Evolutionary conservation across 2,888 invertebrate species (phyloP).

Genomic region (Conchocele bisecta): DNA sequence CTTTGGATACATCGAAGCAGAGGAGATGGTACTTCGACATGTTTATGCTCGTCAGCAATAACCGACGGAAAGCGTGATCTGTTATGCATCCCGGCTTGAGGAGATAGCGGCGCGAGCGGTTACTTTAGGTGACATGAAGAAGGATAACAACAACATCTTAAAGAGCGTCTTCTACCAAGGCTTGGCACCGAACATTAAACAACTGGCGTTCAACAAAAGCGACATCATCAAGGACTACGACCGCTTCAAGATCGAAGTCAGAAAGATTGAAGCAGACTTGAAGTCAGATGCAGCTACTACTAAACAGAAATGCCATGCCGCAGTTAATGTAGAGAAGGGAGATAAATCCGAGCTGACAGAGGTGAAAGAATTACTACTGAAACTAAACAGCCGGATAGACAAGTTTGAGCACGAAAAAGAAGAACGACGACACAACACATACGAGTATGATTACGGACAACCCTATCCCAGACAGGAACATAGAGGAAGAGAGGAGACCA

Average conservation of each 20-base stretch:
- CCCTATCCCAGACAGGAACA: neutral
- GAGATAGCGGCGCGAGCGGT: conserved; percentile 21
- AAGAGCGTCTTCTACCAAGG: conserved; percentile 18
- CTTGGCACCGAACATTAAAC: conserved; percentile 11
- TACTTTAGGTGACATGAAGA: neutral
- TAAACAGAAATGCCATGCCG: neutral
- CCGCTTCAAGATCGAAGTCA: conserved; percentile 25
- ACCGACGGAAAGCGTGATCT: neutral
- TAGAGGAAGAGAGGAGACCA: neutral
- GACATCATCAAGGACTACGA: conserved; percentile 22
- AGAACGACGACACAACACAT: neutral
- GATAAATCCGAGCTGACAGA: conserved; percentile 11
- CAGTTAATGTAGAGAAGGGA: neutral
- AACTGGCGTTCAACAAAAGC: conserved; percentile 17
- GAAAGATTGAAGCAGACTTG: conserved; percentile 20
- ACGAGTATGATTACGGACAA: neutral
- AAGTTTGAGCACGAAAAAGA: conserved; percentile 10
- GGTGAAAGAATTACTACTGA: conserved; percentile 14
- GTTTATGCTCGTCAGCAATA: conserved; percentile 9
- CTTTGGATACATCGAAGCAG: conserved; percentile 12
- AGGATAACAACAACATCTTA: neutral
- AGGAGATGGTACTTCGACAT: conserved; percentile 2
- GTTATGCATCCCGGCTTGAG: conserved; percentile 3
- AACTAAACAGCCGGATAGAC: conserved; percentile 15
- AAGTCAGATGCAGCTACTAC: neutral